Conservation (phyloP, 1,140 invertebrate genomes). For the Leptinotarsa texana region DNA sequence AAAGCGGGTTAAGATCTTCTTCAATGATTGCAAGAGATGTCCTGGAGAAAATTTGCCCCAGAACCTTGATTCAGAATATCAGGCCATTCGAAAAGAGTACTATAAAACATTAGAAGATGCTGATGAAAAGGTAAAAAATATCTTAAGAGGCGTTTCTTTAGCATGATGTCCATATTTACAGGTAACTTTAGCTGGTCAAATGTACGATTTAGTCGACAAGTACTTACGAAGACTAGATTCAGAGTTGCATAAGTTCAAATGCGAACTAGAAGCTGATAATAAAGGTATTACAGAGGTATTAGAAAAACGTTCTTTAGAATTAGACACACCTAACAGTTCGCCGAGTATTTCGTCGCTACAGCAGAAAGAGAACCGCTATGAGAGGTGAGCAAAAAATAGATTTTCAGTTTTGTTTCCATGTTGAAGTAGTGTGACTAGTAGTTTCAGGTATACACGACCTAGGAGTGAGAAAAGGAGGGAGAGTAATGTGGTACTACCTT, state of each 20-base stretch:
- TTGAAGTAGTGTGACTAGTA: constrained; percentile 25
- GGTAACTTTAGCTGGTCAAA: constrained; percentile 89
- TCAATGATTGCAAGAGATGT: constrained; percentile 78
- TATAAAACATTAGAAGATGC: constrained; percentile 92
- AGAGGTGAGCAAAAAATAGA: constrained; percentile 40
- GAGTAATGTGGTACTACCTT: constrained; percentile 44
- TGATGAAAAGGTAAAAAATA: constrained; percentile 70
- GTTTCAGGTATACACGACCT: constrained; percentile 44
- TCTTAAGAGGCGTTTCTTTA: no score
- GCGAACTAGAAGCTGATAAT: constrained; percentile 97
- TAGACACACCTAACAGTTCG: constrained; percentile 67
- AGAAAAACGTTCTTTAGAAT: constrained; percentile 86
- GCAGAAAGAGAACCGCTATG: constrained; percentile 60
- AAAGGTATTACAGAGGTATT: constrained; percentile 95
- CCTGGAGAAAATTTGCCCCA: constrained; percentile 67
- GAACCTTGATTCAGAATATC: constrained; percentile 81
- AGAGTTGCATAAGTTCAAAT: constrained; percentile 96
- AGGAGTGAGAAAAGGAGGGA: constrained; percentile 51
- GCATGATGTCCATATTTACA: constrained; percentile 37
- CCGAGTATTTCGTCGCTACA: constrained; percentile 53
- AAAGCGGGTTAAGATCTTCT: constrained; percentile 86
- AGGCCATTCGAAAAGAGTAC: constrained; percentile 86
- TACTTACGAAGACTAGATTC: constrained; percentile 91
- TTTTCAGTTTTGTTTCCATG: background rate
- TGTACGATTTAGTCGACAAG: constrained; percentile 92